Evolutionary conservation across 2,888 invertebrate species (phyloP).

Genomic region (Phengaris alcon): DNA sequence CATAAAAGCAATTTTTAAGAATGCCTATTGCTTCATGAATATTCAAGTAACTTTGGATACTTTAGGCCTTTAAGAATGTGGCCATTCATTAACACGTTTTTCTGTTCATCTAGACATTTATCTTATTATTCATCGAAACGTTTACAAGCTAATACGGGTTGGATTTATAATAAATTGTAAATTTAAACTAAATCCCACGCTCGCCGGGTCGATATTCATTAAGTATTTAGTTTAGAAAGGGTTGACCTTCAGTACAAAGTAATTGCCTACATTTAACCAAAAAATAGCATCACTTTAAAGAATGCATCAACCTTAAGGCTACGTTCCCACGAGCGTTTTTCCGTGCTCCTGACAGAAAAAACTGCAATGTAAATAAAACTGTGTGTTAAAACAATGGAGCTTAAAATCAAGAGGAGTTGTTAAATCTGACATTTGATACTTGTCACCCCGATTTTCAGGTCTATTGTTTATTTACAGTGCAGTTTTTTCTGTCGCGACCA

Average conservation of each 20-base stretch:
- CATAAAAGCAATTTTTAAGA: not conserved
- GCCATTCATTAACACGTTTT: conserved; percentile 3
- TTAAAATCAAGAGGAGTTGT: no score
- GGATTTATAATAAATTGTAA: conserved; percentile 22
- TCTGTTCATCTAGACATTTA: conserved; percentile 10
- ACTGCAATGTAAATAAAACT: no score
- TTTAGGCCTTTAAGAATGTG: conserved; percentile 3
- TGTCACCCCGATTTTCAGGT: no score
- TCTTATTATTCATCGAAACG: conserved; percentile 4
- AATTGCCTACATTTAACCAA: not conserved
- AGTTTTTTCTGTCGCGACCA: no score
- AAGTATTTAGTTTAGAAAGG: conserved; percentile 26
- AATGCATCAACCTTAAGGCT: no score
- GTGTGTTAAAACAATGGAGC: no score
- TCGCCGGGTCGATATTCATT: not conserved
- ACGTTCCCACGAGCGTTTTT: no score
- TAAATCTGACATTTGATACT: no score
- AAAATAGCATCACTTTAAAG: not conserved
- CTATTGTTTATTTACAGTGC: no score
- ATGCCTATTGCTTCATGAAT: not conserved
- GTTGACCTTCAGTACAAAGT: conserved; percentile 4
- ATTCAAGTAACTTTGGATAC: not conserved
- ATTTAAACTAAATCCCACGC: conserved; percentile 23
- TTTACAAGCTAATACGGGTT: conserved; percentile 11
- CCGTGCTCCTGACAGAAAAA: no score